Evolutionary conservation across 2,113 vertebrate species (phyloP).

Genomic region (Murina feae): DNA sequence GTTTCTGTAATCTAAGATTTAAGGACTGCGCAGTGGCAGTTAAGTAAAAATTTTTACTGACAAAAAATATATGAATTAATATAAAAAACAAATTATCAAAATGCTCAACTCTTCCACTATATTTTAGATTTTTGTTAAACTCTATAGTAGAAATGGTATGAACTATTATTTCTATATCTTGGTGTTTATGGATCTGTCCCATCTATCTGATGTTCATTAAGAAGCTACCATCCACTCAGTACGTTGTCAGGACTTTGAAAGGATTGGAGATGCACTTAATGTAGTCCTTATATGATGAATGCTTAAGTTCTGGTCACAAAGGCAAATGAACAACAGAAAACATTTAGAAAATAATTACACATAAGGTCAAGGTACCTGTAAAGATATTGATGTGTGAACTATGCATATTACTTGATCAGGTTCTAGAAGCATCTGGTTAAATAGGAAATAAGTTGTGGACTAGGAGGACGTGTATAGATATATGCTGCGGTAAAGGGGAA

Average conservation of each 20-base stretch:
- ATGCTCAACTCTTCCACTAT: neutral
- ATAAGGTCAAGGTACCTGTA: neutral
- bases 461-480: neutral
- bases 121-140: neutral
- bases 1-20: neutral
- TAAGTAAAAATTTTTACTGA: neutral
- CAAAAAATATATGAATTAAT: neutral
- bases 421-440: neutral
- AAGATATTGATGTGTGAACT: neutral
- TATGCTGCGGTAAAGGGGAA: neutral
- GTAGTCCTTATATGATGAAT: neutral
- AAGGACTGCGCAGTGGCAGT: neutral
- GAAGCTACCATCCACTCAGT: neutral
- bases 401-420: neutral
- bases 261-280: neutral
- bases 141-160: neutral
- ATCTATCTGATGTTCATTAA: neutral
- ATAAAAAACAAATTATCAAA: slow-evolving; percentile 4
- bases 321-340: neutral
- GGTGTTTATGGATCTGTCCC: neutral
- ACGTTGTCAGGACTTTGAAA: neutral
- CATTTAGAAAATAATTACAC: neutral
- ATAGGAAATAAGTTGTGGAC: neutral
- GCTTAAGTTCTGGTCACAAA: neutral
- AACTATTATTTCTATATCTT: neutral